Evolutionary conservation across 2,888 invertebrate species (phyloP), one percentile per base, ranked within the genome.

Genomic region (Lingula anatina): DNA sequence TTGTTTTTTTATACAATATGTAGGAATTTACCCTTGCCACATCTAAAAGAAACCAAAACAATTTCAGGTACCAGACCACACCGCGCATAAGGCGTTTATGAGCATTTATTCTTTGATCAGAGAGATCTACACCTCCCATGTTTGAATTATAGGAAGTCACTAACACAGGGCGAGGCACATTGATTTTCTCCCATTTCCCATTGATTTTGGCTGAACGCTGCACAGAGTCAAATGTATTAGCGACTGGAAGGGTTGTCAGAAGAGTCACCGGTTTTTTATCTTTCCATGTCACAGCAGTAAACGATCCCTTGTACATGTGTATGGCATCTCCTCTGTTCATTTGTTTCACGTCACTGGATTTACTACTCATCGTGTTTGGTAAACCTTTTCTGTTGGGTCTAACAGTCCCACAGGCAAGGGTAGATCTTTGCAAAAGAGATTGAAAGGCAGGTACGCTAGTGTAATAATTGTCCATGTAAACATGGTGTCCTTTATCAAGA

Each of bases 41-140:
- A 18, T 44, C 44, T 4, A 27, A 20, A 15, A 44, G 15, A 28
- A 24, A 44, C 44, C 27, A 44, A 5, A 44, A 27, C 5, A 44
- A 20, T 18, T 44, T 44, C 5, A 24, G 23, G 18, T 26, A 31
- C 44, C 44, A 44, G 25, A 5, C 26, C 3, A 28, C 18, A 18
- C 44, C 44, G 15, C 26, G 21, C 24, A 5, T 31, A 4, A 24
- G 31, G 3, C 44, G 5, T 26, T 44, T 44, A 18, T 44, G 26
- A 26, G 18, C n/a, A 9, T 12, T 18, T 27, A 44, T 44, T 21
- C 26, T 26, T 21, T 31, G 21, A 27, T 44, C 44, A 5, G 44
- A 21, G 3, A 44, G 18, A 28, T 44, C 44, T 5, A 44, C 27
- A 4, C 44, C 44, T 4, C 44, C 44, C 44, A 31, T 31, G 31